Evolutionary conservation across 2,797 vertebrate genomes (phyloP).

Genomic region (Coluber constrictor): DNA sequence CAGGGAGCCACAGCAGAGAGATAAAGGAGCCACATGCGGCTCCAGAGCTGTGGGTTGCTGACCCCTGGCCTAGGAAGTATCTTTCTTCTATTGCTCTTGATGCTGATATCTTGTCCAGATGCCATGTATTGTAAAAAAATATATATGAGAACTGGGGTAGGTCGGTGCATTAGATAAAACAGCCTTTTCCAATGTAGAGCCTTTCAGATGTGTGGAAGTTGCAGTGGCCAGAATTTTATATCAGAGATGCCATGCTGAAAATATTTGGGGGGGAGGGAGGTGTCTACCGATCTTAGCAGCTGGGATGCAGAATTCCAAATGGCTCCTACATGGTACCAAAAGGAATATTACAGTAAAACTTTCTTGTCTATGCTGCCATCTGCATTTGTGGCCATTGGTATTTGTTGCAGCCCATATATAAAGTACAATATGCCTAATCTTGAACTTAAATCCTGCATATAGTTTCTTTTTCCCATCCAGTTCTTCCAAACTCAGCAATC

Average conservation of each 20-base stretch:
- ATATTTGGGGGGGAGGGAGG: background rate
- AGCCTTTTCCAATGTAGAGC: background rate
- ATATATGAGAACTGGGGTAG: background rate
- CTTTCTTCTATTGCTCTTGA: too few species aligned
- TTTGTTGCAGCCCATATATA: background rate
- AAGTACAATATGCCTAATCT: background rate
- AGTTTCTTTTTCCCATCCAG: background rate
- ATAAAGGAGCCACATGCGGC: too few species aligned
- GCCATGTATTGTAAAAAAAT: background rate
- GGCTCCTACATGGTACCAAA: background rate
- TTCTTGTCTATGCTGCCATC: background rate
- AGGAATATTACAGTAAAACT: background rate
- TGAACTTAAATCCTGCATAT: background rate
- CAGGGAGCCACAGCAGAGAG: too few species aligned
- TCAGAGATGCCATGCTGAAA: background rate
- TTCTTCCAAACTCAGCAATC: fast-evolving
- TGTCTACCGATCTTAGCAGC: background rate
- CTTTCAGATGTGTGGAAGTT: background rate
- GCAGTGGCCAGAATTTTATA: background rate
- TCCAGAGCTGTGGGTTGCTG: too few species aligned
- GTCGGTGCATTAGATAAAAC: background rate
- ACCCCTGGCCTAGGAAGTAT: background rate
- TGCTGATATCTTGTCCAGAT: background rate
- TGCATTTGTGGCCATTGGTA: background rate
- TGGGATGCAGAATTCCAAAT: background rate